phyloP scores from a whole-genome alignment of 1,140 invertebrate species.

The Lasioglossum albipes region DNA sequence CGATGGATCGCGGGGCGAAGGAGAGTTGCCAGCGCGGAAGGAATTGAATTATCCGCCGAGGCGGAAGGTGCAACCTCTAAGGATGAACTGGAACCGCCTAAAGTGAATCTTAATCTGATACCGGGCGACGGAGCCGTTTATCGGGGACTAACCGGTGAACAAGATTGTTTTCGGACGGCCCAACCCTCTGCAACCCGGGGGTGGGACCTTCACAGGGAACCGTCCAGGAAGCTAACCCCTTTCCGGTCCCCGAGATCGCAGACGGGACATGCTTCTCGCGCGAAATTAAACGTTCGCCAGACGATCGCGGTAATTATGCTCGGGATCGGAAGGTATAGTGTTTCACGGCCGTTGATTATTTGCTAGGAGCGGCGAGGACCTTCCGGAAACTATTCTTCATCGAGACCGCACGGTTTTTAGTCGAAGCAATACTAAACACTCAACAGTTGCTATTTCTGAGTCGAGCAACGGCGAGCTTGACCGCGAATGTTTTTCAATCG shows the following conservation, averaged over 20 bases:
- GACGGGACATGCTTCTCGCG: background rate
- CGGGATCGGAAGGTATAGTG: background rate
- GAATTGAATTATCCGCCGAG: slow-evolving; percentile 80
- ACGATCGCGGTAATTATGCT: background rate
- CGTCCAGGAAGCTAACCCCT: too few relatives aligned
- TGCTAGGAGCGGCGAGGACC: background rate
- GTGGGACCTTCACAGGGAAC: too few relatives aligned
- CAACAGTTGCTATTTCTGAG: too few relatives aligned
- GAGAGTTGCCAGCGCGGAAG: slow-evolving; percentile 73
- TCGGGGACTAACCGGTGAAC: slow-evolving; percentile 46
- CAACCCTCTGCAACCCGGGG: too few relatives aligned
- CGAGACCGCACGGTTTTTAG: too few relatives aligned
- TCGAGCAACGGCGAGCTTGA: too few relatives aligned
- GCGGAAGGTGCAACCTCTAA: slow-evolving; percentile 76
- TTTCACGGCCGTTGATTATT: background rate
- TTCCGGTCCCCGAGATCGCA: background rate
- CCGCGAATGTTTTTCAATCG: too few relatives aligned
- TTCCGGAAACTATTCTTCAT: background rate
- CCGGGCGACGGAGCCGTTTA: slow-evolving; percentile 62
- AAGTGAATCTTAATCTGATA: slow-evolving; percentile 72
- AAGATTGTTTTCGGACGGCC: slow-evolving; percentile 14
- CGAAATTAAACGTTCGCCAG: background rate
- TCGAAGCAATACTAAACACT: too few relatives aligned
- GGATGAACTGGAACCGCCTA: slow-evolving; percentile 69
- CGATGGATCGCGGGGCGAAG: slow-evolving; percentile 61